Percentiles rank a stretch among this genome's conserved stretches.
These are phyloP conservation scores for Cranoglanis bouderius DNA, from an alignment of 2,113 vertebrate genomes.

Conservation along the genomic window DNA sequence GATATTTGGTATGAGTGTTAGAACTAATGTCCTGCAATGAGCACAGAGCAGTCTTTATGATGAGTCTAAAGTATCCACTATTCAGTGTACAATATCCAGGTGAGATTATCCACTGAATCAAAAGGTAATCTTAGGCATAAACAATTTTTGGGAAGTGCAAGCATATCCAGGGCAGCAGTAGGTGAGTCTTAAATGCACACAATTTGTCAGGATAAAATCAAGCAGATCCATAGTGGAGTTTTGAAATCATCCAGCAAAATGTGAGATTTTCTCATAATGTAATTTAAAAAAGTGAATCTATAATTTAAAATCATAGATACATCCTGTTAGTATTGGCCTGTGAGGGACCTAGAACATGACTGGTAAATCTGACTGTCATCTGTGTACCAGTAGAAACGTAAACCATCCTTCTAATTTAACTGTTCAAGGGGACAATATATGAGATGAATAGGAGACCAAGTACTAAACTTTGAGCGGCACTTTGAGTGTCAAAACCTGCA, in stretches of 20 bases:
- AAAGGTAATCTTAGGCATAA: background rate
- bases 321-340: too few species aligned
- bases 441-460: too few species aligned
- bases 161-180: background rate
- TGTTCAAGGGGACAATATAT: too few species aligned
- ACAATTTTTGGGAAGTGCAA: background rate
- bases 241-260: background rate
- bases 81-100: background rate
- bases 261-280: too few species aligned
- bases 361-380: too few species aligned
- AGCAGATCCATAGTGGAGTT: background rate
- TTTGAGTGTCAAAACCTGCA: background rate
- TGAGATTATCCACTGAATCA: background rate
- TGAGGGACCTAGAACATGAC: too few species aligned
- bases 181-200: background rate
- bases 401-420: background rate
- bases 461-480: background rate
- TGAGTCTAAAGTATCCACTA: background rate
- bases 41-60: background rate
- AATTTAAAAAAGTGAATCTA: too few species aligned
- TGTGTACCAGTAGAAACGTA: too few species aligned
- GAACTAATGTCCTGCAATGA: background rate
- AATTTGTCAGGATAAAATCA: background rate
- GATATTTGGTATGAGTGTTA: background rate
- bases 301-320: too few species aligned